Evolutionary conservation across 2,113 vertebrate species (phyloP).

Genomic region (Pachypanchax playfairii): DNA sequence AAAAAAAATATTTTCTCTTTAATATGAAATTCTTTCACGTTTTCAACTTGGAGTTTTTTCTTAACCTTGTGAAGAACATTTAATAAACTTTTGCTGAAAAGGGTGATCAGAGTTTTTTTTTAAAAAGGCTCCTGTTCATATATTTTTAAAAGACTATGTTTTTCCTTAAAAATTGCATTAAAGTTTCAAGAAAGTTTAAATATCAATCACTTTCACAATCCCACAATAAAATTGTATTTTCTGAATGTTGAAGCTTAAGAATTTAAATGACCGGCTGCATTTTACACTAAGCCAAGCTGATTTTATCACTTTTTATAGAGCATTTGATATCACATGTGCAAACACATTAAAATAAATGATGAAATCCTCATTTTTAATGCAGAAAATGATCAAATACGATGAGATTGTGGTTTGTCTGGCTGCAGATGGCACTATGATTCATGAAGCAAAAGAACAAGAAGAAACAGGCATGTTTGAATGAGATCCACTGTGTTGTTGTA

Average conservation of each 20-base stretch:
- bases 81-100: neutral
- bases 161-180: too few relatives aligned
- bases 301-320: too few relatives aligned
- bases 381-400: neutral
- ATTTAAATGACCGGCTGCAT: too few relatives aligned
- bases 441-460: slow-evolving; percentile 35
- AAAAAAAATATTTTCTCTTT: neutral
- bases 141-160: too few relatives aligned
- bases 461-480: slow-evolving; percentile 65
- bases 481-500: slow-evolving; percentile 63
- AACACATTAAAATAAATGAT: neutral
- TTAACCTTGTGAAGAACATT: neutral
- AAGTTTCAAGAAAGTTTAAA: too few relatives aligned
- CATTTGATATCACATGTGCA: too few relatives aligned
- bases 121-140: too few relatives aligned
- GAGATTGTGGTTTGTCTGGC: slow-evolving; percentile 2
- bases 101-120: too few relatives aligned
- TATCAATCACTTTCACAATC: too few relatives aligned
- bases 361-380: neutral
- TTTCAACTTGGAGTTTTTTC: neutral
- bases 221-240: too few relatives aligned
- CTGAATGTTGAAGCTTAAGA: too few relatives aligned
- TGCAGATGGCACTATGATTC: slow-evolving; percentile 19
- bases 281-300: too few relatives aligned
- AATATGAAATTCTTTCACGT: neutral